Evolutionary conservation across 2,888 invertebrate species (phyloP).

Genomic region (Chloroclysta siterata): DNA sequence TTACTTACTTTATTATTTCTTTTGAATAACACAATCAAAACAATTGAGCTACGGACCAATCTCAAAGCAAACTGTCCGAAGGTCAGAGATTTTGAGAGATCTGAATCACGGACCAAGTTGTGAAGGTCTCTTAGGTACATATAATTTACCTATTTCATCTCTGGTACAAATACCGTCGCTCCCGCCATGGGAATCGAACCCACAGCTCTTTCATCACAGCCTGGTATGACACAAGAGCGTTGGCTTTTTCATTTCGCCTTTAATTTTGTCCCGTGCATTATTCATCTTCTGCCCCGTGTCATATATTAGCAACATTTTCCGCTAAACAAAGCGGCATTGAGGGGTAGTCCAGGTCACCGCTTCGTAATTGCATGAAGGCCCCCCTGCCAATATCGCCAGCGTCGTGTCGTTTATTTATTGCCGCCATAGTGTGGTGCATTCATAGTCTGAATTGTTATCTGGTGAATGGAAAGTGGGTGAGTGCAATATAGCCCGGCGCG

Average conservation of each 20-base stretch:
- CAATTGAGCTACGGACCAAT: too few species aligned
- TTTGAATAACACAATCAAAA: too few species aligned
- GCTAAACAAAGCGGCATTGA: constrained; percentile 20
- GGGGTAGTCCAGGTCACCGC: constrained; percentile 51
- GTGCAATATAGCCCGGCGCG: background rate
- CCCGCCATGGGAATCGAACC: too few species aligned
- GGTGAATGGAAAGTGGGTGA: constrained; percentile 9
- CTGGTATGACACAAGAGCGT: background rate
- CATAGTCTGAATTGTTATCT: background rate
- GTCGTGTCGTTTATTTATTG: constrained; percentile 52
- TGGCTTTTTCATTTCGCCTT: background rate
- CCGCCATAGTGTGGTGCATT: constrained; percentile 23
- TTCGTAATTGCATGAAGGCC: constrained; percentile 76
- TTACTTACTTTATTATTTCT: too few species aligned
- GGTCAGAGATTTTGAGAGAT: too few species aligned
- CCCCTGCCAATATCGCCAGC: constrained; percentile 64
- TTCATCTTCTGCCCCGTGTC: constrained; percentile 1
- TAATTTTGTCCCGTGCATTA: background rate
- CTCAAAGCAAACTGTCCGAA: too few species aligned
- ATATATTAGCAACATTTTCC: constrained; percentile 16
- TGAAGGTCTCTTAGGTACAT: too few species aligned
- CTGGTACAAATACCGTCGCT: too few species aligned
- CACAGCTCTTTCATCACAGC: too few species aligned
- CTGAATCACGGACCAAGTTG: too few species aligned
- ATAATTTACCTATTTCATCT: too few species aligned